These are phyloP conservation scores for Pocillopora verrucosa DNA, from an alignment of 64 coral and sea anemone species.

Conservation along the genomic window DNA sequence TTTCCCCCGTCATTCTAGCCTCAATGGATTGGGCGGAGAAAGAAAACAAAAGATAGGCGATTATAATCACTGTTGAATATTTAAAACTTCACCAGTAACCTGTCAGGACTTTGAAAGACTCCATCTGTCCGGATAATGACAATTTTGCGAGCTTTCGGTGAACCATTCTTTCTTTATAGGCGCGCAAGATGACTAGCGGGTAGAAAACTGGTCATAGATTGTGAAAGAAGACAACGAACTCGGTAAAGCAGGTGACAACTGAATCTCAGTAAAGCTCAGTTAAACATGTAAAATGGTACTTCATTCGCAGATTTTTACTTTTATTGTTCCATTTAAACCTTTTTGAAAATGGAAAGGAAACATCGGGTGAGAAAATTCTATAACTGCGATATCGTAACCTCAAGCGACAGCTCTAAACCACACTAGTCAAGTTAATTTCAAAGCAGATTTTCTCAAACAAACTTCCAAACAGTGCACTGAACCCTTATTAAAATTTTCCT, in stretches of 20 bases:
- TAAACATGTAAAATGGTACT: background rate
- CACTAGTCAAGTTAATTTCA: background rate
- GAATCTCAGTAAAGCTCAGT: background rate
- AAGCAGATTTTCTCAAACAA: background rate
- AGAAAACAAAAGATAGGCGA: constrained; percentile 47
- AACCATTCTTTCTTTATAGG: constrained; percentile 5
- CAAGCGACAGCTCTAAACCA: background rate
- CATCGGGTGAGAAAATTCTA: background rate
- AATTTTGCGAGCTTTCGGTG: background rate
- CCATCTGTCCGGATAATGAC: constrained; percentile 36
- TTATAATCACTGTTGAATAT: constrained; percentile 46
- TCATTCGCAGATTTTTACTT: constrained; percentile 4
- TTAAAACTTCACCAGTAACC: constrained; percentile 46
- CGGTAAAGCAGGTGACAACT: constrained; percentile 8
- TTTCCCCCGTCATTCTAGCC: background rate
- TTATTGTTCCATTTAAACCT: background rate
- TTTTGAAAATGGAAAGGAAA: constrained; percentile 12
- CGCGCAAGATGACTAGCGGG: background rate
- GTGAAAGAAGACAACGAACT: background rate
- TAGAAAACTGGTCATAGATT: constrained; percentile 20
- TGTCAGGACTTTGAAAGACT: constrained; percentile 6
- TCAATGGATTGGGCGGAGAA: constrained; percentile 30
- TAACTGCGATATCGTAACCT: background rate
- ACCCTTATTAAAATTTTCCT: background rate
- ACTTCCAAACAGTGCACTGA: background rate